Evolutionary conservation across 2,113 vertebrate species (phyloP).

Genomic region (Mustela nigripes): DNA sequence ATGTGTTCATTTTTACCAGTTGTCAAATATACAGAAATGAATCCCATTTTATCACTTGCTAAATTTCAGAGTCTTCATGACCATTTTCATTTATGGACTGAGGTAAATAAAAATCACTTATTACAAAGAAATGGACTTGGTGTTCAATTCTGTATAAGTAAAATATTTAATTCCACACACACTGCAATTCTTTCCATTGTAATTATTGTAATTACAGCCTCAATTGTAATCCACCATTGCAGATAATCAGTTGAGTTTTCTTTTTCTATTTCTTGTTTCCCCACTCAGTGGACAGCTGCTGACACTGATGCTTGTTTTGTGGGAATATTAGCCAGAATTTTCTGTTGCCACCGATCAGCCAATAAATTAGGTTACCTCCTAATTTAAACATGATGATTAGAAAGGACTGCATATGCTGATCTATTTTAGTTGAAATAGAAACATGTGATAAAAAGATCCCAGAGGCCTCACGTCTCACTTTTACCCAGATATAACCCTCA

Average conservation of each 20-base stretch:
- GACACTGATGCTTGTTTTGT: neutral
- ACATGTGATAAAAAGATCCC: neutral
- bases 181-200: neutral
- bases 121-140: neutral
- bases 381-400: neutral
- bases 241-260: neutral
- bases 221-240: neutral
- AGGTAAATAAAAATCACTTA: neutral
- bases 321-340: neutral
- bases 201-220: neutral
- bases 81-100: neutral
- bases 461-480: slow-evolving; percentile 1
- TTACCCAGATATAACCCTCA: neutral
- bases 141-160: neutral
- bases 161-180: neutral
- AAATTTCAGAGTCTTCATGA: neutral
- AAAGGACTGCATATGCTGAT: neutral
- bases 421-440: neutral
- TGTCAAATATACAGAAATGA: neutral
- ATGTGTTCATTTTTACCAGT: neutral
- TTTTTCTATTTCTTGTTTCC: slow-evolving; percentile 14
- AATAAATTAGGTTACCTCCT: neutral
- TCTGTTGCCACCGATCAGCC: neutral
- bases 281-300: neutral
- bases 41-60: neutral